Percentiles rank a stretch among this genome's conserved stretches.
Conservation (phyloP, 2,113 vertebrate species). For the Heterotilapia buettikoferi region DNA sequence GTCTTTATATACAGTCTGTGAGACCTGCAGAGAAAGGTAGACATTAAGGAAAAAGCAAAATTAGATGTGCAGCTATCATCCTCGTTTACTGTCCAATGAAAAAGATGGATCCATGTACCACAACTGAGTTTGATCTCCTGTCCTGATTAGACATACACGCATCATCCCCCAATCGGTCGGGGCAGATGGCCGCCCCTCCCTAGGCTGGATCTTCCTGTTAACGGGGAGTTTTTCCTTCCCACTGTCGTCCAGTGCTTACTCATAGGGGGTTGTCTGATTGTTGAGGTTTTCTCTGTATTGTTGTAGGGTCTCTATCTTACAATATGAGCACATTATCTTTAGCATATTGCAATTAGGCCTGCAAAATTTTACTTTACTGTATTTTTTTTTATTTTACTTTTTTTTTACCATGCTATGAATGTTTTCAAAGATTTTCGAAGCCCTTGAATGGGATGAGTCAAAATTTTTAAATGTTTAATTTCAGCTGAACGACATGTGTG, state of each 20-base stretch:
- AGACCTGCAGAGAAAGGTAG: neutral
- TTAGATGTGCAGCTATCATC: neutral
- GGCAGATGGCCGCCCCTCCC: neutral
- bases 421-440: fast-evolving
- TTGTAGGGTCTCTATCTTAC: neutral
- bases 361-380: neutral
- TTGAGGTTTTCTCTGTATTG: neutral
- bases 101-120: neutral
- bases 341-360: neutral
- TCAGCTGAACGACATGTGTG: neutral
- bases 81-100: neutral
- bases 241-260: neutral
- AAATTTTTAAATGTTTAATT: neutral
- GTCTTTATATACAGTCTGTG: neutral
- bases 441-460: neutral
- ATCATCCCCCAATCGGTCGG: neutral
- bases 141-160: neutral
- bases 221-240: neutral
- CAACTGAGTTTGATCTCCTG: neutral
- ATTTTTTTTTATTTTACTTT: neutral
- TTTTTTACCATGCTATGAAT: neutral
- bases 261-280: neutral
- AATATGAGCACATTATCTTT: neutral
- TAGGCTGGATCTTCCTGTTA: neutral
- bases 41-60: neutral